Percentiles rank a stretch among this genome's conserved stretches.
These are phyloP conservation scores for Habroteleia sp. DNA, from an alignment of 2,888 invertebrate species.

Conservation along the genomic window DNA sequence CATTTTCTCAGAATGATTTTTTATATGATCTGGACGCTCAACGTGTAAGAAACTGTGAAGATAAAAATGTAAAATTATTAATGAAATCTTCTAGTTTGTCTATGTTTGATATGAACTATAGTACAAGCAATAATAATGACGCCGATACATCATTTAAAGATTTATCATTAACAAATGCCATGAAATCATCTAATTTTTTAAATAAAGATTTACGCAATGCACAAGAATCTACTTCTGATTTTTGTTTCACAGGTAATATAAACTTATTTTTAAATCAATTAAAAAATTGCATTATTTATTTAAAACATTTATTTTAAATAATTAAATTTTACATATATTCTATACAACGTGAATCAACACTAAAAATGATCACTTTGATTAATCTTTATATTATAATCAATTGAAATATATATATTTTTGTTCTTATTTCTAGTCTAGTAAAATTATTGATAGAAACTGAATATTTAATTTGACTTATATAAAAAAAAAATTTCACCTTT, in stretches of 20 bases:
- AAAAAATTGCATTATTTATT: too few species aligned
- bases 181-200: slow-evolving; percentile 17
- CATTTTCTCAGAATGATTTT: slow-evolving; percentile 48
- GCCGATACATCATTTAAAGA: slow-evolving; percentile 63
- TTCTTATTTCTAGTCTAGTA: too few species aligned
- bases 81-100: slow-evolving; percentile 40
- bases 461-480: too few species aligned
- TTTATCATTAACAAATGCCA: slow-evolving; percentile 19
- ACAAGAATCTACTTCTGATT: slow-evolving; percentile 22
- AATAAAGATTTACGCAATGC: slow-evolving; percentile 18
- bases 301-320: too few species aligned
- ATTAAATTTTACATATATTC: too few species aligned
- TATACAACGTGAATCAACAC: too few species aligned
- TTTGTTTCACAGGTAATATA: slow-evolving; percentile 29
- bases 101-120: slow-evolving; percentile 56
- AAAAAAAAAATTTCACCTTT: too few species aligned
- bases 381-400: too few species aligned
- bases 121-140: slow-evolving; percentile 68
- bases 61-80: slow-evolving; percentile 22
- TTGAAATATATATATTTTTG: too few species aligned
- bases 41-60: slow-evolving; percentile 5
- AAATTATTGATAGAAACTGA: too few species aligned
- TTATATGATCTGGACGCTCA: slow-evolving; percentile 14
- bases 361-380: too few species aligned
- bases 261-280: background rate